phyloP scores from a whole-genome alignment of 1,140 invertebrate species.

The Sinonovacula constricta region DNA sequence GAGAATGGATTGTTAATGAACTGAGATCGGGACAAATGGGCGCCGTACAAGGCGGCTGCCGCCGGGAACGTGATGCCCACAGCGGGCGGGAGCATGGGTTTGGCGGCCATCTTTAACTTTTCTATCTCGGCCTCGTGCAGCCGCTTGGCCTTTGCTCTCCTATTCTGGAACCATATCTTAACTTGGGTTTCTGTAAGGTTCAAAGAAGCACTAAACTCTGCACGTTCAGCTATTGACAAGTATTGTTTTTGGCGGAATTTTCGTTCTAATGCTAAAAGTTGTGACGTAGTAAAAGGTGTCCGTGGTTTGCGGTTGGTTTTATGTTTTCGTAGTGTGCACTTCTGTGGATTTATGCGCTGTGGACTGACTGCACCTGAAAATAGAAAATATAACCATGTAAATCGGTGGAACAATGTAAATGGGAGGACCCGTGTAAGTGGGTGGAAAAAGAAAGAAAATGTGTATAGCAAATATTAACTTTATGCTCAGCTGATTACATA shows the following conservation, averaged over 20 bases:
- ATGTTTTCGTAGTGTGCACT: slow-evolving; percentile 95
- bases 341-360: slow-evolving; percentile 79
- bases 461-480: slow-evolving; percentile 76
- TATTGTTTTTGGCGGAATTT: slow-evolving; percentile 98
- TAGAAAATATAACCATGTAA: slow-evolving; percentile 20
- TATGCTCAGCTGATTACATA: too few relatives aligned
- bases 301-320: slow-evolving; percentile 98
- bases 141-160: slow-evolving; percentile 95
- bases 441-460: slow-evolving; percentile 68
- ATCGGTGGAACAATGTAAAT: too few relatives aligned
- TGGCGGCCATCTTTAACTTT: slow-evolving; percentile 82
- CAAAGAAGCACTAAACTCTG: slow-evolving; percentile 96
- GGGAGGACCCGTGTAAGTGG: slow-evolving; percentile 13
- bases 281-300: slow-evolving; percentile 98
- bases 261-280: slow-evolving; percentile 94
- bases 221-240: slow-evolving; percentile 95
- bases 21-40: slow-evolving; percentile 57
- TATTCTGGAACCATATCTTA: slow-evolving; percentile 99
- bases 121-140: slow-evolving; percentile 92
- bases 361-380: slow-evolving; percentile 58
- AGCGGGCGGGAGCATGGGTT: slow-evolving; percentile 77
- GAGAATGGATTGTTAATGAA: slow-evolving; percentile 55
- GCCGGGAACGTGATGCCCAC: slow-evolving; percentile 74
- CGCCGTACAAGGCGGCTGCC: slow-evolving; percentile 60
- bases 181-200: slow-evolving; percentile 94